Percentiles rank a stretch among this genome's conserved stretches.
Conservation (phyloP, 2,888 invertebrate genomes). For the Coremacera marginata region DNA sequence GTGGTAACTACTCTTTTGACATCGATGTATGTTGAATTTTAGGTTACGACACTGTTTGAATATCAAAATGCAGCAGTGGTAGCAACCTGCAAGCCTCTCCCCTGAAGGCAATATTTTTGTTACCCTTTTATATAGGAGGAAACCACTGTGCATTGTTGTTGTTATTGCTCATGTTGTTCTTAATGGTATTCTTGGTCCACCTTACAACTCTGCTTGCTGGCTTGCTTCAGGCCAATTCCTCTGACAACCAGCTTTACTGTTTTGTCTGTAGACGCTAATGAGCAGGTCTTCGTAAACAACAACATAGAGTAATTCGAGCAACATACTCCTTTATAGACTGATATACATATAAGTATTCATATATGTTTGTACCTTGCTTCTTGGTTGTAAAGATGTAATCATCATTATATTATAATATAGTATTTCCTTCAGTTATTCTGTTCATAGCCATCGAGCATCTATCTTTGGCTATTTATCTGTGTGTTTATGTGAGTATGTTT, state of each 20-base stretch:
- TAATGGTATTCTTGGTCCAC: neutral
- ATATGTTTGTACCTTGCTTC: neutral
- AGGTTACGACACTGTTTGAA: no score
- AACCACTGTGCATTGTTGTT: no score
- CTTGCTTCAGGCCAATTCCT: no score
- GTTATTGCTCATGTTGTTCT: neutral
- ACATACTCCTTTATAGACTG: neutral
- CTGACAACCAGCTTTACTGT: neutral
- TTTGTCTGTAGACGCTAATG: neutral
- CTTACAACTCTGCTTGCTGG: no score
- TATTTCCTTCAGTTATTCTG: constrained; percentile 55
- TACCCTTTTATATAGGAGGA: no score
- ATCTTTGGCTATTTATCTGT: neutral
- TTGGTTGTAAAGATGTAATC: constrained; percentile 47
- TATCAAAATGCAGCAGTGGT: no score
- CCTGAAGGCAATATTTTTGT: no score
- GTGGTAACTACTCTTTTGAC: no score
- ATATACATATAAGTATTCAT: neutral
- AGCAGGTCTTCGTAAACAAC: no score
- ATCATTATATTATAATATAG: constrained; percentile 64
- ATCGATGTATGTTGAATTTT: no score
- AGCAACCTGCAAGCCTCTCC: no score
- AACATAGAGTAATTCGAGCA: no score
- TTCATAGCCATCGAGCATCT: neutral
- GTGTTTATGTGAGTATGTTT: neutral